A percentile compares a stretch with the other conserved stretches of the same genome.
phyloP scores from a whole-genome alignment of 2,113 vertebrate genomes.

The Mesoclemmys tuberculata region DNA sequence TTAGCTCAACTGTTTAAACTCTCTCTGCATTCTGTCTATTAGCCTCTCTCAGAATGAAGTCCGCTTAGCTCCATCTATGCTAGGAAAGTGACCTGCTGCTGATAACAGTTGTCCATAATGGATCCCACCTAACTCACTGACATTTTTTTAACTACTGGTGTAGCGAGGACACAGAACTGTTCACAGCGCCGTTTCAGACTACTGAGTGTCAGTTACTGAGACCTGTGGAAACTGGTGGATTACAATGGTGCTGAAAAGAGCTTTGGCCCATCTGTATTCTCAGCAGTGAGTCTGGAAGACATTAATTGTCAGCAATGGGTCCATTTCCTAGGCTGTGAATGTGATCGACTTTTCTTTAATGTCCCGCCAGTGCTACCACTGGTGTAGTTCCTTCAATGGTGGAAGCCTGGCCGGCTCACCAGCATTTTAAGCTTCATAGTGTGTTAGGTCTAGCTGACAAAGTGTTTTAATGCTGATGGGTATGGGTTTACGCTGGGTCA shows the following conservation, averaged over 20 bases:
- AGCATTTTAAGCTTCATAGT: background rate
- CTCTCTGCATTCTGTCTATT: constrained; percentile 28
- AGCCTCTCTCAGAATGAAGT: constrained; percentile 32
- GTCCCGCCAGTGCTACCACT: background rate
- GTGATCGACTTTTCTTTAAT: background rate
- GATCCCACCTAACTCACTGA: background rate
- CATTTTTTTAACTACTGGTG: background rate
- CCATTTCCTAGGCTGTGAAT: rapidly evolving
- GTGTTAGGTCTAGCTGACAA: background rate
- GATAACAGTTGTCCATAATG: background rate
- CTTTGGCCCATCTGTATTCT: background rate
- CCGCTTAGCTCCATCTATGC: constrained; percentile 39
- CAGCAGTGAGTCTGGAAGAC: background rate
- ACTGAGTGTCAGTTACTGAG: background rate
- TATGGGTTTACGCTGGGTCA: background rate
- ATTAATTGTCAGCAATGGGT: background rate
- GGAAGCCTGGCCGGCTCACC: background rate
- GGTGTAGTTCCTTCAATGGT: background rate
- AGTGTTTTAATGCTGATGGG: background rate
- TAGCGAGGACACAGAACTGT: rapidly evolving
- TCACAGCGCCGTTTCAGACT: background rate
- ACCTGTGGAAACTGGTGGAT: background rate
- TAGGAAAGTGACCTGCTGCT: background rate
- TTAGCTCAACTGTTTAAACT: constrained; percentile 32
- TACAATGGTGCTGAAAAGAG: background rate